phyloP scores from a whole-genome alignment of 2,113 vertebrate species.

The Herpetotheres cachinnans region DNA sequence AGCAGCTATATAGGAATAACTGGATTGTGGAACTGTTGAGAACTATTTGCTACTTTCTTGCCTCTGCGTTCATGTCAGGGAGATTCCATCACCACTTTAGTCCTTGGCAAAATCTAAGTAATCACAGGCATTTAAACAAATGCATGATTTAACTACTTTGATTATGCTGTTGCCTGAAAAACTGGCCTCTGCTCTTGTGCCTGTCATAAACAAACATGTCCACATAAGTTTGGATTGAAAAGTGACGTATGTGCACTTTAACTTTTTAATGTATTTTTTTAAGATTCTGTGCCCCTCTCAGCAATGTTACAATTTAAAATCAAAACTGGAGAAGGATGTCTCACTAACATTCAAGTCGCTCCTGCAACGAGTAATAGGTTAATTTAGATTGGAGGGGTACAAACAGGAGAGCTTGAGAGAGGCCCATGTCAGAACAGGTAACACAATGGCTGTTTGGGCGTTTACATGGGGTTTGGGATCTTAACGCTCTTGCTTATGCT shows the following conservation, averaged over 20 bases:
- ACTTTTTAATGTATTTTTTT: background rate
- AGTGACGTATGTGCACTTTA: background rate
- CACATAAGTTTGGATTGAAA: background rate
- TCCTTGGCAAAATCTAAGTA: background rate
- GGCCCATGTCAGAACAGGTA: background rate
- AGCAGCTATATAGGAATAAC: background rate
- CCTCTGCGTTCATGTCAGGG: background rate
- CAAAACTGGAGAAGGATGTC: background rate
- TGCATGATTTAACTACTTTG: background rate
- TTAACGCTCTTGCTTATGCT: background rate
- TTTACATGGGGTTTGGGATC: background rate
- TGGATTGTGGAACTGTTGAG: background rate
- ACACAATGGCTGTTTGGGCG: background rate
- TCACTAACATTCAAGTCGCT: background rate
- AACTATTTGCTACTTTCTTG: background rate
- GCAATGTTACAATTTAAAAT: background rate
- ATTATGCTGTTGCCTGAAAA: background rate
- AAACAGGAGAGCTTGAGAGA: background rate
- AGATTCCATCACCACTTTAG: background rate
- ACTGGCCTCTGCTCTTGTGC: background rate
- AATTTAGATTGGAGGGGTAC: background rate
- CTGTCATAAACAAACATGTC: background rate
- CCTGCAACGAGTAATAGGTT: background rate
- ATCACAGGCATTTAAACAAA: background rate
- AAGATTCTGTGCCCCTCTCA: background rate